Percentiles rank a stretch among this genome's conserved stretches.
These are phyloP conservation scores for Silurus lanzhouensis DNA, from an alignment of 2,797 vertebrate genomes.

Conservation along the genomic window DNA sequence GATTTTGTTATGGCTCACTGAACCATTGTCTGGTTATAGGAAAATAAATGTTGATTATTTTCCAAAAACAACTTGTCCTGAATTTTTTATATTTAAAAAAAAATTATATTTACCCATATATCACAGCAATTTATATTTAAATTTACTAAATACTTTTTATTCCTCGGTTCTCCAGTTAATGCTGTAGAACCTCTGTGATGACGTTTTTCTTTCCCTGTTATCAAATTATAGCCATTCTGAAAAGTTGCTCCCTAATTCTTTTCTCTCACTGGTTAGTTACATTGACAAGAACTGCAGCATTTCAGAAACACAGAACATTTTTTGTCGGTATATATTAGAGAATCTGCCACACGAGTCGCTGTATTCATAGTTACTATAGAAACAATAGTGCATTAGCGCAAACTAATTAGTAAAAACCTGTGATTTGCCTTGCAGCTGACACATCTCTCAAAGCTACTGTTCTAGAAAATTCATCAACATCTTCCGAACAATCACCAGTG, in stretches of 20 bases:
- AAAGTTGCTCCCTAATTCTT: neutral
- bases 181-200: neutral
- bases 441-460: neutral
- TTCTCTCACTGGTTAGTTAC: neutral
- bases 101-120: neutral
- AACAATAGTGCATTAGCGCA: neutral
- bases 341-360: neutral
- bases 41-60: neutral
- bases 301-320: neutral
- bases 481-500: constrained; percentile 10
- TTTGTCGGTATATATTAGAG: neutral
- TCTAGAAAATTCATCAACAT: neutral
- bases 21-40: neutral
- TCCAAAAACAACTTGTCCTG: constrained; percentile 15
- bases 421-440: neutral
- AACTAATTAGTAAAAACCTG: constrained; percentile 8
- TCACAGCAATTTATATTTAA: constrained; percentile 9
- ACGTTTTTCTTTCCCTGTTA: neutral
- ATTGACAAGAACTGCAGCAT: neutral
- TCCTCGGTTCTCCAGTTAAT: neutral
- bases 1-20: constrained; percentile 11
- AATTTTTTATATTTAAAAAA: neutral
- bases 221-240: neutral
- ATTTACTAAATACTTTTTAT: constrained; percentile 1
- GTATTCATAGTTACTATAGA: neutral